These are phyloP conservation scores for Conchocele bisecta DNA, from an alignment of 2,888 invertebrate species.

Conservation along the genomic window DNA sequence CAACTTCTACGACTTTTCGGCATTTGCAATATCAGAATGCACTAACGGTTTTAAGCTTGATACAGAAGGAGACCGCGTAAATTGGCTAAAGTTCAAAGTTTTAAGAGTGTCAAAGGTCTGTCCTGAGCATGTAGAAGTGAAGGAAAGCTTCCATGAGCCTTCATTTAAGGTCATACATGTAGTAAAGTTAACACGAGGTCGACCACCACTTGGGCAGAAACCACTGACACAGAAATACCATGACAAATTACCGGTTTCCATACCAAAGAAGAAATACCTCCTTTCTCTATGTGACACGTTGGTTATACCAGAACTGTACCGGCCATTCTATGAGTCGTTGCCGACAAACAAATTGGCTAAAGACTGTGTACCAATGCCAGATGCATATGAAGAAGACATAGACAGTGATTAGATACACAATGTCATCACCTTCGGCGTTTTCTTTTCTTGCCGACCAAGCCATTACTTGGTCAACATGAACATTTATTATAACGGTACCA, in stretches of 20 bases:
- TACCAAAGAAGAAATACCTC: constrained; percentile 20
- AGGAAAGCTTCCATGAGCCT: constrained; percentile 9
- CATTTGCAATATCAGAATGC: not conserved
- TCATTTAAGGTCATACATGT: constrained; percentile 12
- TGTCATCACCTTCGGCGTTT: too few species aligned
- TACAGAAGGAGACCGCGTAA: constrained; percentile 8
- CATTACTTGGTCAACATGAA: too few species aligned
- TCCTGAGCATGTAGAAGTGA: constrained; percentile 12
- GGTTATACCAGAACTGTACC: constrained; percentile 8
- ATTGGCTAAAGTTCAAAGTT: constrained; percentile 27
- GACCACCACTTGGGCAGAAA: not conserved
- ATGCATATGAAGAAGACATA: constrained; percentile 5
- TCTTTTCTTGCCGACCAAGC: too few species aligned
- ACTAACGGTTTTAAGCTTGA: constrained; percentile 9
- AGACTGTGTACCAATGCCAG: constrained; percentile 16
- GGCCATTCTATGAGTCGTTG: constrained; percentile 10
- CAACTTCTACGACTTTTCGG: constrained; percentile 1
- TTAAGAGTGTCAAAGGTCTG: constrained; percentile 10
- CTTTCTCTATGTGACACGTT: constrained; percentile 6
- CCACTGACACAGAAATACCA: constrained; percentile 13
- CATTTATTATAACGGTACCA: too few species aligned
- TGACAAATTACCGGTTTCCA: constrained; percentile 19
- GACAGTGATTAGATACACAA: constrained; percentile 1
- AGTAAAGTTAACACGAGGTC: constrained; percentile 2
- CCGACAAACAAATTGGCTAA: constrained; percentile 9